These are phyloP conservation scores for Leptinotarsa rubiginosa DNA, from an alignment of 2,888 invertebrate genomes.

Conservation along the genomic window DNA sequence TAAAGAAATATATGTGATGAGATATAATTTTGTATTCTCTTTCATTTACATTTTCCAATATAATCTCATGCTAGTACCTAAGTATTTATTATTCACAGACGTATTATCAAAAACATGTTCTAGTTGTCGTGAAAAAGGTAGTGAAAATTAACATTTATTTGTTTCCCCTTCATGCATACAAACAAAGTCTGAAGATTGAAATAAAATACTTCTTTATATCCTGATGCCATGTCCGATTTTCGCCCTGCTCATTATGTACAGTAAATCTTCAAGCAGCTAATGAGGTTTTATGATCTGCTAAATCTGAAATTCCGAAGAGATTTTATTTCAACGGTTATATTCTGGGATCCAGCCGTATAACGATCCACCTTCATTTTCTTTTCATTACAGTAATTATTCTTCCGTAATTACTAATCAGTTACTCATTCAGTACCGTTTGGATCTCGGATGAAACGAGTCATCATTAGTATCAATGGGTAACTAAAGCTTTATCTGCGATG, in stretches of 20 bases:
- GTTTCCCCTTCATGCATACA: no score
- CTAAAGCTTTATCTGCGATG: neutral
- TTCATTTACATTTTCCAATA: no score
- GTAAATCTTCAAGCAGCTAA: neutral
- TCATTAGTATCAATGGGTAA: neutral
- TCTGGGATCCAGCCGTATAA: neutral
- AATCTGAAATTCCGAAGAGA: neutral
- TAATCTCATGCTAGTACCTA: no score
- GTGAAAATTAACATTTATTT: no score
- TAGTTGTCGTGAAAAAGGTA: no score
- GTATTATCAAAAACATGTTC: no score
- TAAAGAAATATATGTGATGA: no score
- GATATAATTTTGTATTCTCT: no score
- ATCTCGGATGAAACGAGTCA: neutral
- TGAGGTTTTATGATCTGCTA: slow-evolving; percentile 12
- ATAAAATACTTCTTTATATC: no score
- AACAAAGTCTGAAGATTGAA: no score
- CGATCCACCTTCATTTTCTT: slow-evolving; percentile 16
- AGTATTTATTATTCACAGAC: no score
- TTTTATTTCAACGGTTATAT: neutral
- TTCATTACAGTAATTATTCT: slow-evolving; percentile 18
- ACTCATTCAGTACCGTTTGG: slow-evolving; percentile 4
- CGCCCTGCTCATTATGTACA: neutral
- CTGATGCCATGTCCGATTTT: neutral
- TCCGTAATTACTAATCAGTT: slow-evolving; percentile 9